These are phyloP conservation scores for Octopus sinensis DNA, from an alignment of 1,140 invertebrate genomes.

Conservation along the genomic window DNA sequence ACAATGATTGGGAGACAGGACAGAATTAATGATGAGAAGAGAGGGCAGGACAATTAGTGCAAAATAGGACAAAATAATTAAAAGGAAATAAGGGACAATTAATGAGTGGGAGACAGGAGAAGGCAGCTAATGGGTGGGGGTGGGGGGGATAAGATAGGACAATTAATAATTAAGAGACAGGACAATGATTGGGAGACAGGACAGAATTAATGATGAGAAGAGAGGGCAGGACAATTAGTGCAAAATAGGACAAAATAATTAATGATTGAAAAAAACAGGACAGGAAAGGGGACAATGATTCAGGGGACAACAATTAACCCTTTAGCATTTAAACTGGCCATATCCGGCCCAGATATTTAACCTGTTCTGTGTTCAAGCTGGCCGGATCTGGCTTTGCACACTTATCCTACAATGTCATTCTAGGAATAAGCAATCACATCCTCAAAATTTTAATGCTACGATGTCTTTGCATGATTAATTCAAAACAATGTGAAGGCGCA, in stretches of 20 bases:
- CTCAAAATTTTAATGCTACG: too few relatives aligned
- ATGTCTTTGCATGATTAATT: too few relatives aligned
- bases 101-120: background rate
- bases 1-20: background rate
- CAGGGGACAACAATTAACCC: background rate
- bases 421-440: too few relatives aligned
- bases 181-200: background rate
- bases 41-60: background rate
- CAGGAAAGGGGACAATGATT: background rate
- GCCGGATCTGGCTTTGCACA: background rate
- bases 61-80: too few relatives aligned
- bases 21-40: background rate
- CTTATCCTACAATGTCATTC: too few relatives aligned
- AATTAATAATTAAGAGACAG: background rate
- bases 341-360: too few relatives aligned
- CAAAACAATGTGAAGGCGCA: too few relatives aligned
- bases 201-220: background rate
- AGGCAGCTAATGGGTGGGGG: background rate
- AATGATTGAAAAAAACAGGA: background rate
- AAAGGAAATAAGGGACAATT: too few relatives aligned
- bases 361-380: background rate
- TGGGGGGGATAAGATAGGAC: background rate
- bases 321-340: too few relatives aligned
- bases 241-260: background rate
- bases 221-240: background rate